A percentile compares a stretch with the other conserved stretches of the same genome.
phyloP scores from a whole-genome alignment of 2,113 vertebrate genomes.

The Saimiri boliviensis region DNA sequence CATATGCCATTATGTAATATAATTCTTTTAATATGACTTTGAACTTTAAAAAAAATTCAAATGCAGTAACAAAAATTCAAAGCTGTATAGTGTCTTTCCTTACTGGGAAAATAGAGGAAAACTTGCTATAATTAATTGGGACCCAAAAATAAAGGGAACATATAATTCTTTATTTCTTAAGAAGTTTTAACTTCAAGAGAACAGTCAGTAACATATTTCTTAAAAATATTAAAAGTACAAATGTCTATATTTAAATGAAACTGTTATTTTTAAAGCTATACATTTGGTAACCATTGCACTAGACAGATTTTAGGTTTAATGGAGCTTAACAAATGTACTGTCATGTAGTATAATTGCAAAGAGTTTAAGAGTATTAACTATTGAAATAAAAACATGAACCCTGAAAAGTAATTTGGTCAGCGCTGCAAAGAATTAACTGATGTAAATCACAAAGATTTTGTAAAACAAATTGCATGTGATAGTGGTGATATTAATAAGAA shows the following conservation, averaged over 20 bases:
- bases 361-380: constrained; percentile 62
- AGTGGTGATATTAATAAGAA: constrained; percentile 65
- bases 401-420: constrained; percentile 61
- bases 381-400: constrained; percentile 65
- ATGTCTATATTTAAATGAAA: not conserved
- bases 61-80: not conserved
- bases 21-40: not conserved
- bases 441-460: constrained; percentile 62
- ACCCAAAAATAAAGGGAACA: not conserved
- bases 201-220: not conserved
- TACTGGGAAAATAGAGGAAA: not conserved
- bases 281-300: constrained; percentile 55
- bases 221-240: constrained; percentile 27
- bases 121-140: not conserved
- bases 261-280: constrained; percentile 17
- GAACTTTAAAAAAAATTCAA: constrained; percentile 4
- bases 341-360: constrained; percentile 33
- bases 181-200: not conserved
- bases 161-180: not conserved
- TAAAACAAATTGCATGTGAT: constrained; percentile 68
- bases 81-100: not conserved
- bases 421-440: constrained; percentile 62
- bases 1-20: not conserved
- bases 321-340: constrained; percentile 61
- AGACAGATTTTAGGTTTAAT: constrained; percentile 59